Evolutionary conservation across 1,140 invertebrate genomes (phyloP).

Genomic region (Apis dorsata): DNA sequence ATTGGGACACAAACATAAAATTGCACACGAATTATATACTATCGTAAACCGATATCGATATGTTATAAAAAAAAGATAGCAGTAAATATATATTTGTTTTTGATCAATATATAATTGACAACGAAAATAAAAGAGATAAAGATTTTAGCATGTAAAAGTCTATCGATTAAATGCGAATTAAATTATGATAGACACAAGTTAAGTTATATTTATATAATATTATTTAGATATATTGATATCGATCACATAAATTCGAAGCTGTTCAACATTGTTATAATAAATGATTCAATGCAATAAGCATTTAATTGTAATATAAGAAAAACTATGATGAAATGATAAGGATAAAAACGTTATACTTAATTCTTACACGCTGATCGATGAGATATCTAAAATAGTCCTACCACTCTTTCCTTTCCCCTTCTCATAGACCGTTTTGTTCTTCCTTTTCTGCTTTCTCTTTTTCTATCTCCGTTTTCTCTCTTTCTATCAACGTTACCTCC

Average conservation of each 20-base stretch:
- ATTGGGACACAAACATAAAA: neutral
- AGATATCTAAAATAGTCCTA: constrained; percentile 15
- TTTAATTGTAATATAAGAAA: neutral
- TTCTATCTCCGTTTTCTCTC: neutral
- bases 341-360: neutral
- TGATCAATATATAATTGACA: neutral
- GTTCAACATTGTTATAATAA: neutral
- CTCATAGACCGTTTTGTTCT: neutral
- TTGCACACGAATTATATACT: neutral
- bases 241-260: neutral
- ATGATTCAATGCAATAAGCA: neutral
- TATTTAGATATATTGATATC: neutral
- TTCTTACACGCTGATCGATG: neutral
- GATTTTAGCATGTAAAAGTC: neutral
- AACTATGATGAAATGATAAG: neutral
- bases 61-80: neutral
- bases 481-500: neutral
- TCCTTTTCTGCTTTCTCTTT: neutral
- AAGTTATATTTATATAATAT: neutral
- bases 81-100: neutral
- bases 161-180: neutral
- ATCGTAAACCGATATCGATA: neutral
- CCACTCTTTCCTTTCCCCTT: neutral
- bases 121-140: neutral
- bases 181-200: too few species aligned